Evolutionary conservation across 2,888 invertebrate genomes (phyloP).

Genomic region (Drosophila colorata): DNA sequence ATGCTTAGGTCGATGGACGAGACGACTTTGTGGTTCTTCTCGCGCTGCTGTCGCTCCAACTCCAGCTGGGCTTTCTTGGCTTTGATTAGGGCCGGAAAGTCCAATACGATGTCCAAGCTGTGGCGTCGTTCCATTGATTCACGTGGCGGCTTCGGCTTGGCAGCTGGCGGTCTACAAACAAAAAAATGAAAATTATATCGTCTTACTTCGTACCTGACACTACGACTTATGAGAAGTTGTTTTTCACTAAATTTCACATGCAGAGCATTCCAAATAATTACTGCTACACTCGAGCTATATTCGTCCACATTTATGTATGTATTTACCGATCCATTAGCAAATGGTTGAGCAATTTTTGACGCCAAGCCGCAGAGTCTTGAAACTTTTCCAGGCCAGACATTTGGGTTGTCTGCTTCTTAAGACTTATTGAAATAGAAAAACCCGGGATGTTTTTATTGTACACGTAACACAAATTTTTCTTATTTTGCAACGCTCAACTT

Average conservation of each 20-base stretch:
- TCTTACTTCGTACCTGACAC: conserved; percentile 10
- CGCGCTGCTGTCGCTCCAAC: conserved; percentile 6
- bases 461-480: neutral
- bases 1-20: neutral
- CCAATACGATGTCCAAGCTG: conserved; percentile 74
- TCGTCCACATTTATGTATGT: conserved; percentile 31
- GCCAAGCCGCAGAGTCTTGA: conserved; percentile 82
- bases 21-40: neutral
- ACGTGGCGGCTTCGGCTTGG: conserved; percentile 2
- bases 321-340: conserved; percentile 83
- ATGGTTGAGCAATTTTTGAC: conserved; percentile 76
- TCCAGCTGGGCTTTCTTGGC: conserved; percentile 30
- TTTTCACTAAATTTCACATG: conserved; percentile 7
- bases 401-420: conserved; percentile 20
- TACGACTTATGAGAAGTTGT: conserved; percentile 15
- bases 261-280: conserved; percentile 17
- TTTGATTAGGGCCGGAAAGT: conserved; percentile 59
- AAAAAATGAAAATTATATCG: neutral
- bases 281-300: conserved; percentile 18
- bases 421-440: conserved; percentile 5
- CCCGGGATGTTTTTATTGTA: neutral
- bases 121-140: conserved; percentile 62
- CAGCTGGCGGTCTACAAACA: conserved; percentile 38
- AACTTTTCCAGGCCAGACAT: conserved; percentile 84
- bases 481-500: neutral